phyloP scores from a whole-genome alignment of 2,797 vertebrate species.

The Dicrostonyx torquatus region DNA sequence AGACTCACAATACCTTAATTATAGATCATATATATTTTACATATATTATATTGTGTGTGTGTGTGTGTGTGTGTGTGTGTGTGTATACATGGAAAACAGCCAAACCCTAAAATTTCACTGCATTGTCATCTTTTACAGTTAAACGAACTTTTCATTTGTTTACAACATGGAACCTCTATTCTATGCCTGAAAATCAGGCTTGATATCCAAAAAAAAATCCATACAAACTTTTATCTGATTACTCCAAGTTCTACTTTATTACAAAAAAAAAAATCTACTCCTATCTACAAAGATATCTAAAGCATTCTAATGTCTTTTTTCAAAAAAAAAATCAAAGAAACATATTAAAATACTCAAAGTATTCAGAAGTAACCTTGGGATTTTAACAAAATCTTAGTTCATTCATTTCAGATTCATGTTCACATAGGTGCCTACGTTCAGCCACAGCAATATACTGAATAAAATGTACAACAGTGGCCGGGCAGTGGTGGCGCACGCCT shows the following conservation, averaged over 20 bases:
- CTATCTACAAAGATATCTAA: slow-evolving; percentile 37
- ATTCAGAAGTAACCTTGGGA: slow-evolving; percentile 6
- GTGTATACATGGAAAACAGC: background rate
- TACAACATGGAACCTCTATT: slow-evolving; percentile 32
- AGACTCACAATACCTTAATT: background rate
- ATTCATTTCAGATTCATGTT: background rate
- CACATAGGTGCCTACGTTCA: background rate
- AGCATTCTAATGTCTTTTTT: background rate
- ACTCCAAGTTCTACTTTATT: slow-evolving; percentile 24
- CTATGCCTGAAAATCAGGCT: slow-evolving; percentile 21
- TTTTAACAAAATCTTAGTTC: slow-evolving; percentile 31
- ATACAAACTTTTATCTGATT: slow-evolving; percentile 39
- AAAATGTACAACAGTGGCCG: background rate
- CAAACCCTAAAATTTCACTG: slow-evolving; percentile 30
- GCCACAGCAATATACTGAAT: background rate
- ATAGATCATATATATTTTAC: background rate
- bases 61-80: too few relatives aligned
- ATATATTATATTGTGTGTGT: background rate
- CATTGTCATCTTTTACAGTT: background rate
- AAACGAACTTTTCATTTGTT: slow-evolving; percentile 29
- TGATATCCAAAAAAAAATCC: slow-evolving; percentile 19
- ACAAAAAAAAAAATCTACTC: slow-evolving; percentile 28
- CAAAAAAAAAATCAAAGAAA: background rate
- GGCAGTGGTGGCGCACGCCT: too few relatives aligned
- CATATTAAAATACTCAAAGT: background rate